phyloP scores from a whole-genome alignment of 2,797 vertebrate genomes.

The Macroramphosus scolopax region DNA sequence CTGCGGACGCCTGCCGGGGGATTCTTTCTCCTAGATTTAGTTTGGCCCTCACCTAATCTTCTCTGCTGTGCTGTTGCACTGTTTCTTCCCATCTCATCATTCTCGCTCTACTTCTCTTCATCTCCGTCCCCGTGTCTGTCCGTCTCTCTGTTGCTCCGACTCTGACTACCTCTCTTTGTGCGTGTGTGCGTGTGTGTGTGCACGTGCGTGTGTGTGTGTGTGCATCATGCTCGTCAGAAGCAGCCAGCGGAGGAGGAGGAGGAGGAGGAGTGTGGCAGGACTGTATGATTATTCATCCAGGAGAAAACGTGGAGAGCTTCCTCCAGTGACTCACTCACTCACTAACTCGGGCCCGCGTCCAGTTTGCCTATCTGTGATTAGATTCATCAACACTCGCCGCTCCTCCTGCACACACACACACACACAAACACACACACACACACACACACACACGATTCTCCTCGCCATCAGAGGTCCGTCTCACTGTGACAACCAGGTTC shows the following conservation, averaged over 20 bases:
- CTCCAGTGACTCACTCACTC: slow-evolving; percentile 38
- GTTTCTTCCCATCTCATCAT: slow-evolving; percentile 61
- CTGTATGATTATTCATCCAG: slow-evolving; percentile 59
- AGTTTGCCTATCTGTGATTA: slow-evolving; percentile 60
- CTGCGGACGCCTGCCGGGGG: slow-evolving; percentile 36
- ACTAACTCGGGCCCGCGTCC: slow-evolving; percentile 49
- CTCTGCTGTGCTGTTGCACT: slow-evolving; percentile 37
- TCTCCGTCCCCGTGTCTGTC: slow-evolving; percentile 38
- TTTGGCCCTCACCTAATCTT: slow-evolving; percentile 57
- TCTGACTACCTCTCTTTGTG: slow-evolving; percentile 27
- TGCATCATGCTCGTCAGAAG: slow-evolving; percentile 32
- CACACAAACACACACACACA: slow-evolving; percentile 18
- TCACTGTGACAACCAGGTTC: no score
- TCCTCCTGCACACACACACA: slow-evolving; percentile 11
- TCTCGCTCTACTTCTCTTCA: slow-evolving; percentile 60
- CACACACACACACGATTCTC: slow-evolving; percentile 15
- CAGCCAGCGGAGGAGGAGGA: slow-evolving; percentile 38
- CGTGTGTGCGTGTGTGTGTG: no score
- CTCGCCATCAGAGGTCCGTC: slow-evolving; percentile 26
- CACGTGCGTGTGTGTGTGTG: no score
- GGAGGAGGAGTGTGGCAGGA: slow-evolving; percentile 44
- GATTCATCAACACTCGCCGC: slow-evolving; percentile 52
- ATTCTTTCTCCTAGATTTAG: slow-evolving; percentile 56
- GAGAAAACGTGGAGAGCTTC: slow-evolving; percentile 26
- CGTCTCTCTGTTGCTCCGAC: slow-evolving; percentile 21